Base-by-base conservation (phyloP, 2,797 vertebrate species). In the Cossypha caffra region DNA sequence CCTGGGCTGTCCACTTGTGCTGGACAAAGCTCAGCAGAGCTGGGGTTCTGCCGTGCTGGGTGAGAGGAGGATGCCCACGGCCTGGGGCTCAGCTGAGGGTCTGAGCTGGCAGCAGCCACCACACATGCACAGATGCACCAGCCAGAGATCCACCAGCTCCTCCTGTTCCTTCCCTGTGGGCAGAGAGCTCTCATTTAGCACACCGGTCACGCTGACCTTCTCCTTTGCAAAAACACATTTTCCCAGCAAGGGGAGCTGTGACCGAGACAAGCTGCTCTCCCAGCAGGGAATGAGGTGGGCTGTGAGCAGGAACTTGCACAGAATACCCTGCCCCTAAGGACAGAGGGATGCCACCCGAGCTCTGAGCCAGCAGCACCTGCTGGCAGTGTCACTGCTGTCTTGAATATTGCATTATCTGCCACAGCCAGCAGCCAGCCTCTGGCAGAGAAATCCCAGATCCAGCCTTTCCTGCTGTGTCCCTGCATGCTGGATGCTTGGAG, bases 121-220 rank as follows among this genome's bases (percentile, higher is more conserved):
- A 4, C 50, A 11, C 4, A 2, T 7, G 29, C 58, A 33, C 42
- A 47, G 66, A 52, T 11, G 31, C 57, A 31, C 40, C 72, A 43
- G 20, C 28, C 68, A 63, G 63, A 51, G 78, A 63, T 7, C 1
- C 74, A 72, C 21, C 81, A 93, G 20, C 69, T 79, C 75, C 43
- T 88, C 58, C 87, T 54, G 85, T 43, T 95, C 59, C 57, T 86
- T 59, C 2, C 11, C 77, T 18, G 40, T 7, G 42, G 79, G 85
- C 93, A 77, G 61, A 50, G 54, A 95, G 92, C 62, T 94, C 58
- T 51, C 88, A 62, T 33, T 63, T 47, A 45, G 69, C 85, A 47
- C 76, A 26, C 76, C 3, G 94, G 94, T 93, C 93, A 95, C 31
- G 13, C 78, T 91, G 95, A 96, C 95, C 96, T 96, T 67, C 81